These are phyloP conservation scores for Zaprionus vittiger DNA, from an alignment of 1,140 invertebrate species.

Conservation along the genomic window DNA sequence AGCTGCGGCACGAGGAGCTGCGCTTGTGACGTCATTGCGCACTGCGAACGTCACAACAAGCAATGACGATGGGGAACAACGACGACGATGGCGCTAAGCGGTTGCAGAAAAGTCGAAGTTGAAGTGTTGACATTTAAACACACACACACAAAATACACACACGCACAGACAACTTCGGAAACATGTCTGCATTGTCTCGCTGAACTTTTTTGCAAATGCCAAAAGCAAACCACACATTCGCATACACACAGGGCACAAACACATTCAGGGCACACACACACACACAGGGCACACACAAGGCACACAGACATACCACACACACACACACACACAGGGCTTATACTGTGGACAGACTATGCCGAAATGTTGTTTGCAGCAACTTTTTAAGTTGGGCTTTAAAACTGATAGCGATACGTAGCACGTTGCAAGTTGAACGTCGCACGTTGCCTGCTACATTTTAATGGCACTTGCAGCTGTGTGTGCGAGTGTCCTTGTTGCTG, in stretches of 20 bases:
- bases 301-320: background rate
- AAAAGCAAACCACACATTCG: slow-evolving; percentile 25
- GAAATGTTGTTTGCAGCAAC: slow-evolving; percentile 11
- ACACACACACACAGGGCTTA: slow-evolving; percentile 8
- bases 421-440: slow-evolving; percentile 38
- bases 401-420: slow-evolving; percentile 31
- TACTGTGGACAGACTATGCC: background rate
- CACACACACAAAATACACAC: slow-evolving; percentile 22
- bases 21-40: slow-evolving; percentile 45
- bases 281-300: background rate
- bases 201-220: slow-evolving; percentile 62
- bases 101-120: slow-evolving; percentile 78
- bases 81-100: background rate
- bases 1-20: background rate
- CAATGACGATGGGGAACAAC: slow-evolving; percentile 25
- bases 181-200: slow-evolving; percentile 38
- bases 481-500: background rate
- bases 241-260: too few species aligned
- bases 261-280: background rate
- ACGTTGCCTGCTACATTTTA: slow-evolving; percentile 45
- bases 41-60: slow-evolving; percentile 57
- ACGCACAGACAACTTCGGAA: slow-evolving; percentile 19
- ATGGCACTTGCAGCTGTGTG: slow-evolving; percentile 34
- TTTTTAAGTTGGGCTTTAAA: slow-evolving; percentile 32
- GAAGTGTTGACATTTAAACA: slow-evolving; percentile 79